A percentile compares a stretch with the other conserved stretches of the same genome.
Evolutionary conservation across 1,140 invertebrate species (phyloP).

Genomic region (Formica exsecta): DNA sequence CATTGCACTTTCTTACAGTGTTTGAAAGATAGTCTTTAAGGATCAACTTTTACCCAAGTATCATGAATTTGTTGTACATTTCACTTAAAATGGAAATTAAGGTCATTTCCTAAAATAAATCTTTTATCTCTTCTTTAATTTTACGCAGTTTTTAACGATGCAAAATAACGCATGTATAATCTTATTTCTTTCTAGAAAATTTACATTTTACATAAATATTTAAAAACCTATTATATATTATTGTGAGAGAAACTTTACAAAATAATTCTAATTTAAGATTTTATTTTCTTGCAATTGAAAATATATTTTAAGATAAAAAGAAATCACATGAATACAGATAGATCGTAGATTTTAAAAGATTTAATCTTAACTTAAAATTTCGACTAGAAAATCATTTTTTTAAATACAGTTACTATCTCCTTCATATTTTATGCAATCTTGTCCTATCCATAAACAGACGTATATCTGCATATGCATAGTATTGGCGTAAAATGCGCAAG

Average conservation of each 20-base stretch:
- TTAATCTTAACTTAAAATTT: constrained; percentile 17
- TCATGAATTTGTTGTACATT: neutral
- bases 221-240: neutral
- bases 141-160: neutral
- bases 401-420: neutral
- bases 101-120: neutral
- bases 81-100: constrained; percentile 17
- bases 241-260: neutral
- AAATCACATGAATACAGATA: neutral
- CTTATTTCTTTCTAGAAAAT: neutral
- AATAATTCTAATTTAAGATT: neutral
- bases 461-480: neutral
- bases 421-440: neutral
- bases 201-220: neutral
- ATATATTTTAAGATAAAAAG: neutral
- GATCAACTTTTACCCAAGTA: neutral
- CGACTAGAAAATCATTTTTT: neutral
- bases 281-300: neutral
- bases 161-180: neutral
- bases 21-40: neutral
- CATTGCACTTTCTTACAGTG: neutral
- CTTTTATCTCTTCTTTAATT: neutral
- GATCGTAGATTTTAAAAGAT: neutral
- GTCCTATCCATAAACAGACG: neutral
- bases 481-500: neutral